These are phyloP conservation scores for Myodes glareolus DNA, from an alignment of 2,113 vertebrate species.

Conservation along the genomic window DNA sequence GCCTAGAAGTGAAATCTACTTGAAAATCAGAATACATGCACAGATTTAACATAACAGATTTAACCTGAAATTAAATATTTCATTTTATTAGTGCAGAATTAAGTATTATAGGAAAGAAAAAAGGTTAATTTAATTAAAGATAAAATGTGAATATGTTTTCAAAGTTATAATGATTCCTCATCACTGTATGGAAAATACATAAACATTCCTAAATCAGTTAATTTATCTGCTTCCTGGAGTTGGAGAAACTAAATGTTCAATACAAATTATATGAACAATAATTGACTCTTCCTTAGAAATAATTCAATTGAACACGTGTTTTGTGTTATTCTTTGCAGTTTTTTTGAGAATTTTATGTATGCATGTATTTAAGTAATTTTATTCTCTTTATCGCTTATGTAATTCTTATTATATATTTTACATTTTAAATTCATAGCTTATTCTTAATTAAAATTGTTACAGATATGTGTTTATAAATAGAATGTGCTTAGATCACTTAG, in stretches of 20 bases:
- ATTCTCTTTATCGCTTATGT: neutral
- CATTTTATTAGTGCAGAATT: neutral
- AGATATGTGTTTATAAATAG: neutral
- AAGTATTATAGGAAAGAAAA: neutral
- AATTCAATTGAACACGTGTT: neutral
- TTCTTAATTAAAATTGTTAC: neutral
- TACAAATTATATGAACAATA: neutral
- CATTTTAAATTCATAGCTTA: neutral
- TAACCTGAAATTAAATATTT: slow-evolving; percentile 34
- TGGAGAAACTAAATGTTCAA: neutral
- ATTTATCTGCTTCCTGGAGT: neutral
- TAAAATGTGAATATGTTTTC: slow-evolving; percentile 31
- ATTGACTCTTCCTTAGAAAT: neutral
- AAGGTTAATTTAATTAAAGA: neutral
- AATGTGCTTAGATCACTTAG: neutral
- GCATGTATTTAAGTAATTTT: neutral
- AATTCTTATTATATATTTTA: neutral
- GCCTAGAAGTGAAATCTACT: slow-evolving; percentile 7
- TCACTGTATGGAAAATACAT: neutral
- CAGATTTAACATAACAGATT: no score
- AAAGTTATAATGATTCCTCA: neutral
- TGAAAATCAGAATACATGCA: neutral
- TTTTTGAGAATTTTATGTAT: neutral
- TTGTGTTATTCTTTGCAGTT: neutral
- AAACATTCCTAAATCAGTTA: neutral